Evolutionary conservation across 92 coral and sea anemone genomes (phyloP).

Genomic region (Pocillopora meandrina): DNA sequence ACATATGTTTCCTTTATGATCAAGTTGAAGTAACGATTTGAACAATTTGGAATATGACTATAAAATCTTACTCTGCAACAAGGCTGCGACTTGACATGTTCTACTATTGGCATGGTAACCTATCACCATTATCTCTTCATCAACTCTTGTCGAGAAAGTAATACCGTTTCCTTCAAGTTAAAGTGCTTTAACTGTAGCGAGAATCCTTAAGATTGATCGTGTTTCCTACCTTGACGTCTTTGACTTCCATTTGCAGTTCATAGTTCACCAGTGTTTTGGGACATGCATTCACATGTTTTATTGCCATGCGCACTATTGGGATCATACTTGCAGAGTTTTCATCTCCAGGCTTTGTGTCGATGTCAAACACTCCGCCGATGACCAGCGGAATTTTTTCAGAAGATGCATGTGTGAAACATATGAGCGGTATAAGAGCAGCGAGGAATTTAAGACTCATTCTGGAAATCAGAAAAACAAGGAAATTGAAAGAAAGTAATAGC

Average conservation of each 20-base stretch:
- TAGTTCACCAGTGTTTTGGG: conserved; percentile 60
- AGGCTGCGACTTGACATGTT: too few species aligned
- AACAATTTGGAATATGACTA: neutral
- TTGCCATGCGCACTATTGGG: conserved; percentile 76
- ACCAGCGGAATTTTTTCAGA: conserved; percentile 53
- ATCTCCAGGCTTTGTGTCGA: conserved; percentile 39
- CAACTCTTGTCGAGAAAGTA: too few species aligned
- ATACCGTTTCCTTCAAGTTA: too few species aligned
- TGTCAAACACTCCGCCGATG: conserved; percentile 75
- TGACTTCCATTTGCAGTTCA: conserved; percentile 58
- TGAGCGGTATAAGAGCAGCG: neutral
- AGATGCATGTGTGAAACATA: neutral
- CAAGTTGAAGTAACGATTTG: too few species aligned
- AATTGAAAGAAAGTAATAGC: neutral
- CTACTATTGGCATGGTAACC: too few species aligned
- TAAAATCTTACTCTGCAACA: neutral
- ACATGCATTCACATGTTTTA: conserved; percentile 60
- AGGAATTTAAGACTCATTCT: conserved; percentile 1
- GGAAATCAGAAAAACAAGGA: neutral
- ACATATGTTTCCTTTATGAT: too few species aligned
- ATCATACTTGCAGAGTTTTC: conserved; percentile 78
- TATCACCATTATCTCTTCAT: too few species aligned
- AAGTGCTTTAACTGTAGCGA: too few species aligned
- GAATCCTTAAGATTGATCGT: neutral
- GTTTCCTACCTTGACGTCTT: conserved; percentile 69